Percentiles rank a stretch among this genome's conserved stretches.
phyloP scores from a whole-genome alignment of 1,140 invertebrate species.

The Micrasema longulum region DNA sequence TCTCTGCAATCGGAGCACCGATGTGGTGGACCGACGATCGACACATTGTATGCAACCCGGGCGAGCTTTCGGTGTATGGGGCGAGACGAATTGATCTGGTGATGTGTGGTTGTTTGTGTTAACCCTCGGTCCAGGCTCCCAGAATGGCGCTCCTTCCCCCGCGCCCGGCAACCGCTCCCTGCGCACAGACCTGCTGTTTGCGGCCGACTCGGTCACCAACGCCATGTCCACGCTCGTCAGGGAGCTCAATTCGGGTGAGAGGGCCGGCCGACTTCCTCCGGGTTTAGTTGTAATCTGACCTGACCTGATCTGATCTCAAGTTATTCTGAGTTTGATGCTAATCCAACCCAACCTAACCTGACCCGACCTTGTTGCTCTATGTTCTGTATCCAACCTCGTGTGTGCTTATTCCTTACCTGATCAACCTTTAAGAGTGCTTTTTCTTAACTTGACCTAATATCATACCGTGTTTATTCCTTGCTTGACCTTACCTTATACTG shows the following conservation, averaged over 20 bases:
- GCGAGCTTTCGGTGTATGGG: too few relatives aligned
- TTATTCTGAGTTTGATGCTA: neutral
- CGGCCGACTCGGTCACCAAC: conserved; percentile 95
- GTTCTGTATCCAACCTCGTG: too few relatives aligned
- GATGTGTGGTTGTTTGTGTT: too few relatives aligned
- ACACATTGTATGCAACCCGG: neutral
- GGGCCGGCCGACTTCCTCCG: too few relatives aligned
- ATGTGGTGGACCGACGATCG: conserved; percentile 9
- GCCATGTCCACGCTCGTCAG: conserved; percentile 96
- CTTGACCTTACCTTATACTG: too few relatives aligned
- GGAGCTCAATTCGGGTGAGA: conserved; percentile 91
- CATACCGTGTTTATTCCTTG: too few relatives aligned
- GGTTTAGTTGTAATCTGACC: too few relatives aligned
- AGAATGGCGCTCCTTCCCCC: conserved; percentile 56
- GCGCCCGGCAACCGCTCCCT: conserved; percentile 73
- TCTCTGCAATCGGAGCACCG: too few relatives aligned
- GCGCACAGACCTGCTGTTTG: conserved; percentile 87
- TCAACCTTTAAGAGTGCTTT: too few relatives aligned
- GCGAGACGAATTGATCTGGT: too few relatives aligned
- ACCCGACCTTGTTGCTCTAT: neutral
- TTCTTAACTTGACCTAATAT: too few relatives aligned
- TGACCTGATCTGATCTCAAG: neutral
- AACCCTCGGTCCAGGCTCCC: conserved; percentile 48
- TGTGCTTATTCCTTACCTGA: too few relatives aligned
- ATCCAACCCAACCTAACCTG: neutral